These are phyloP conservation scores for Porites lobata DNA, from an alignment of 92 coral and sea anemone genomes.

Conservation along the genomic window DNA sequence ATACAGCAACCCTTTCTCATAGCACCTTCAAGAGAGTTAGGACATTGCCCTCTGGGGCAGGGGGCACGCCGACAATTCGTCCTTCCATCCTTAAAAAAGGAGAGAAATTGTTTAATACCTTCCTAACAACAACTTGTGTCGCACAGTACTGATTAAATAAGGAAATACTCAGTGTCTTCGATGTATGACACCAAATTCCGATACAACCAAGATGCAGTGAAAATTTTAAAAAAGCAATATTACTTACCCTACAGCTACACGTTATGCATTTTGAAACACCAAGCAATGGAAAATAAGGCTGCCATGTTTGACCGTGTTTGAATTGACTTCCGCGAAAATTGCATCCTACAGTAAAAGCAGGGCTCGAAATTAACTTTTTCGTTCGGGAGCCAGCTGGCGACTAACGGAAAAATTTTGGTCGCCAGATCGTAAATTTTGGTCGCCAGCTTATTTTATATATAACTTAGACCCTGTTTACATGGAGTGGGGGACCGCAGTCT, in stretches of 20 bases:
- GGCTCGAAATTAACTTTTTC: too few relatives aligned
- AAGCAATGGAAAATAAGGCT: slow-evolving; percentile 73
- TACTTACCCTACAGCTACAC: slow-evolving; percentile 79
- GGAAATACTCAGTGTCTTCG: too few relatives aligned
- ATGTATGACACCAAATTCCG: background rate
- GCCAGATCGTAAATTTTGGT: too few relatives aligned
- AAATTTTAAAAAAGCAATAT: background rate
- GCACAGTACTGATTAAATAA: background rate
- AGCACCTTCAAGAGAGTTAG: slow-evolving; percentile 47
- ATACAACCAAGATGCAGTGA: background rate
- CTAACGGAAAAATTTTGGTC: too few relatives aligned
- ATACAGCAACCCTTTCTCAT: slow-evolving; percentile 66
- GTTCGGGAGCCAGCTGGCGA: too few relatives aligned
- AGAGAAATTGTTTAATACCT: too few relatives aligned
- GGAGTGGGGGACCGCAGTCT: too few relatives aligned
- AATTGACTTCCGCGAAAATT: slow-evolving; percentile 70
- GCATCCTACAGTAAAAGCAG: slow-evolving; percentile 63
- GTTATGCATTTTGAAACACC: slow-evolving; percentile 79
- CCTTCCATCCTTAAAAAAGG: slow-evolving; percentile 68
- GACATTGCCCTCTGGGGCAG: slow-evolving; percentile 83
- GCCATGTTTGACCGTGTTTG: slow-evolving; percentile 80
- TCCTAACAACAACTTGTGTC: background rate
- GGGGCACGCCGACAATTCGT: slow-evolving; percentile 63
- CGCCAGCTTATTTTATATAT: too few relatives aligned
- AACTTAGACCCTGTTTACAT: too few relatives aligned